Base-by-base conservation (phyloP, 2,797 vertebrate species). In the Neosalanx taihuensis region DNA sequence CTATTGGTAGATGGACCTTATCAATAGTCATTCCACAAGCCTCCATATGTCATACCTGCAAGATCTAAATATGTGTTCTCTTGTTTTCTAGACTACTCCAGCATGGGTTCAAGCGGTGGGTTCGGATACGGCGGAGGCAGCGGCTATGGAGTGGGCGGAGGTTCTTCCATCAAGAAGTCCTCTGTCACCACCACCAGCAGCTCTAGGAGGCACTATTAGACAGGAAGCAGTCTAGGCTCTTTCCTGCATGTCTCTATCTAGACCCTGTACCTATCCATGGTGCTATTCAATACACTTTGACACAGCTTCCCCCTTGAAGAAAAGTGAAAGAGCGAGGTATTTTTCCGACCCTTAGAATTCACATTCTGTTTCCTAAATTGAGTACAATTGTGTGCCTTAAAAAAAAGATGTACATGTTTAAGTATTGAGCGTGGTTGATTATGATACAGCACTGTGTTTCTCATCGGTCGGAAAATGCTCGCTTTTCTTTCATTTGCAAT, bases 101-200 rank as follows among this genome's bases (percentile, higher is more conserved):
- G 62, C 46, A 3, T 18, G 6, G 61, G 67, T 51, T 66, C 18
- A 2, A 71, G 82, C 23, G 35, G 67, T 18, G 72, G 75, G 26
- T 61, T 13, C 0, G 62, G 80, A 20, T 72, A 15, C 3, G 31
- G 75, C 4, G 53, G 75, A 9, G 68, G 64, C 6, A 13, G 64
- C 46, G 53, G 84, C 30, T 72, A 65, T 51, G 59, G 37, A 41
- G 30, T 26, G 6, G 62, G 80, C 2, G 60, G 62, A 0, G 62
- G 82, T 30, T 10, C 64, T 1, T 7, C 57, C 5, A 20, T 90
- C 79, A 89, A 68, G 79, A 93, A 87, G 77, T 73, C 87, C 31
- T 53, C 79, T 13, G 0, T 73, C 3, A 3, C 74, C 69, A 3
- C 64, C 65, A 4, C 18, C 75, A 90, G 76, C 72, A 63, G 18